These are phyloP conservation scores for Sinotaia quadrata DNA, from an alignment of 2,888 invertebrate species.

Conservation along the genomic window DNA sequence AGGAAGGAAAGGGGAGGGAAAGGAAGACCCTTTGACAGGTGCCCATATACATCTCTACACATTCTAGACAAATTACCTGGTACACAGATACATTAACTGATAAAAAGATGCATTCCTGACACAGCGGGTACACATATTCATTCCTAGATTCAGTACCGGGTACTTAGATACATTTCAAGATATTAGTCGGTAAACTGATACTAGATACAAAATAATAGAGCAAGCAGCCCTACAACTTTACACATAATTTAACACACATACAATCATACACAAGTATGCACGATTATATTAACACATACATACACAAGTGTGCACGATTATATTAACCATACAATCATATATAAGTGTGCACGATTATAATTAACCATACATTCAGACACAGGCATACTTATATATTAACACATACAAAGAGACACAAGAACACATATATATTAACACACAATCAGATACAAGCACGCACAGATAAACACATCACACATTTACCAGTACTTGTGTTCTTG, in stretches of 20 bases:
- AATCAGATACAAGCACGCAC: not conserved
- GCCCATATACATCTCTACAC: no score
- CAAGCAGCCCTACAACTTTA: not conserved
- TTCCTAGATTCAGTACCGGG: no score
- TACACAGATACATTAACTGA: no score
- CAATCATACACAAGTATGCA: not conserved
- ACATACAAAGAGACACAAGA: not conserved
- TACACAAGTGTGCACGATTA: not conserved
- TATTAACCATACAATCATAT: not conserved
- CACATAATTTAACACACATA: not conserved
- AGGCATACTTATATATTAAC: not conserved
- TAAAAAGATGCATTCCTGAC: no score
- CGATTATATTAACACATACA: not conserved
- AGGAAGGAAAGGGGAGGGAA: no score
- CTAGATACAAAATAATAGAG: no score
- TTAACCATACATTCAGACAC: not conserved
- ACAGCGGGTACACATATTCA: no score
- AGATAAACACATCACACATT: slow-evolving; percentile 5
- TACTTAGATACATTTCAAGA: no score
- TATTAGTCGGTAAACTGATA: no score
- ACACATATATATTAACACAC: not conserved
- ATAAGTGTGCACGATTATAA: not conserved
- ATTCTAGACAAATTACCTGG: no score
- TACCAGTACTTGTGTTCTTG: no score
- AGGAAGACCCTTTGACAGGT: no score